These are phyloP conservation scores for Agriopis leucophaearia DNA, from an alignment of 2,888 invertebrate species.

Conservation along the genomic window DNA sequence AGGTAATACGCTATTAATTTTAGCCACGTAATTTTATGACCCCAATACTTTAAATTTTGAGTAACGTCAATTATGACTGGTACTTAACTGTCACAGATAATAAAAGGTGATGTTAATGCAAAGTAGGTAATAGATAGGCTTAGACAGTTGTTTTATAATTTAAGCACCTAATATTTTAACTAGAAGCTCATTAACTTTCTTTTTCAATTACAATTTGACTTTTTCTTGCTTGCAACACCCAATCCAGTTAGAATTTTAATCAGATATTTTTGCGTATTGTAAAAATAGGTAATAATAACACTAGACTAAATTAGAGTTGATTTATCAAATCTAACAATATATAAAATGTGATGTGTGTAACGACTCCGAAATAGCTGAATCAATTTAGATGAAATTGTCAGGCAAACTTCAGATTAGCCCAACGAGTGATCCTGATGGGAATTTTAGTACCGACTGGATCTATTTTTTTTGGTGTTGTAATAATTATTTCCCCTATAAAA, in stretches of 20 bases:
- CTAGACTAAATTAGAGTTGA: too few relatives aligned
- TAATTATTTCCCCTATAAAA: too few relatives aligned
- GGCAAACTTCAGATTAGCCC: too few relatives aligned
- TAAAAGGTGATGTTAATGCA: slow-evolving; percentile 18
- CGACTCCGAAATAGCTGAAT: too few relatives aligned
- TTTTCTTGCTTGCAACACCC: background rate
- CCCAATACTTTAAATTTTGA: slow-evolving; percentile 41
- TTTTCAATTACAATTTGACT: background rate
- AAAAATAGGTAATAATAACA: background rate
- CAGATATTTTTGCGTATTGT: background rate
- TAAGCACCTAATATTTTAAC: background rate
- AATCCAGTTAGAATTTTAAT: background rate
- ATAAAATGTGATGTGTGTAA: too few relatives aligned
- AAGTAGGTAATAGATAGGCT: slow-evolving; percentile 3
- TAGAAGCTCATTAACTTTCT: background rate
- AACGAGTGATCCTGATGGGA: too few relatives aligned
- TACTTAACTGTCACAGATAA: slow-evolving; percentile 24
- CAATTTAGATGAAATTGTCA: too few relatives aligned
- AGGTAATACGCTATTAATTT: slow-evolving; percentile 36
- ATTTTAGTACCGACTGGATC: too few relatives aligned
- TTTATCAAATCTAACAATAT: too few relatives aligned
- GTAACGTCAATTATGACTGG: slow-evolving; percentile 32
- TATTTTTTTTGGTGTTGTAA: too few relatives aligned
- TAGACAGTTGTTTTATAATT: background rate
- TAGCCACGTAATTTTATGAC: slow-evolving; percentile 34